These are phyloP conservation scores for Perithous albicinctus DNA, from an alignment of 2,888 invertebrate genomes.

Conservation along the genomic window DNA sequence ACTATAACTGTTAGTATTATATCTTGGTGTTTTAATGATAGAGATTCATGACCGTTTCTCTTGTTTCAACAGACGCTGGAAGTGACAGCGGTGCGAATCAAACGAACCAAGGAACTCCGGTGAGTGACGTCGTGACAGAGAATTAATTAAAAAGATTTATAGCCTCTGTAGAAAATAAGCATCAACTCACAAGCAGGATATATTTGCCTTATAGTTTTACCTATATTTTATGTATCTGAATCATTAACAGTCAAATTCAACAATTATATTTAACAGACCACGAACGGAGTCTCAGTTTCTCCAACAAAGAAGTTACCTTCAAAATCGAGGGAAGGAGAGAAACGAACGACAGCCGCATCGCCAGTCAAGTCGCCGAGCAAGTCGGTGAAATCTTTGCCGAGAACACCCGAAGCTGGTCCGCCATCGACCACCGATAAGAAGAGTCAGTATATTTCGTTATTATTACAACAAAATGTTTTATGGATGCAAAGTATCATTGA, in stretches of 20 bases:
- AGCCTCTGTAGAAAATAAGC: neutral
- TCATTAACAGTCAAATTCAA: conserved; percentile 9
- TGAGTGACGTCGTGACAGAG: conserved; percentile 85
- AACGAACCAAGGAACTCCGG: conserved; percentile 91
- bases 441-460: conserved; percentile 85
- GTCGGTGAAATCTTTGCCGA: conserved; percentile 86
- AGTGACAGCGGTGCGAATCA: conserved; percentile 94
- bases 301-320: conserved; percentile 89
- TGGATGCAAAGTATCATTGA: too few relatives aligned
- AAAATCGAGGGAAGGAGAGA: conserved; percentile 85
- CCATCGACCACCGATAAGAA: conserved; percentile 88
- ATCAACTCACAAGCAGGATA: neutral
- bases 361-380: conserved; percentile 87
- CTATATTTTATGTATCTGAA: neutral
- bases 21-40: neutral
- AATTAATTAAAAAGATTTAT: conserved; percentile 26
- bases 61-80: conserved; percentile 90
- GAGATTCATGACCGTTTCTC: conserved; percentile 10
- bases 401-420: conserved; percentile 90
- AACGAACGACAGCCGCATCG: conserved; percentile 83
- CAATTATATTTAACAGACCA: conserved; percentile 66
- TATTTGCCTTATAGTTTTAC: neutral
- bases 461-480: too few relatives aligned
- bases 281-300: conserved; percentile 90
- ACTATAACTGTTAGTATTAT: neutral